A percentile compares a stretch with the other conserved stretches of the same genome.
phyloP scores from a whole-genome alignment of 2,888 invertebrate species.

The Platycheirus rosarum region DNA sequence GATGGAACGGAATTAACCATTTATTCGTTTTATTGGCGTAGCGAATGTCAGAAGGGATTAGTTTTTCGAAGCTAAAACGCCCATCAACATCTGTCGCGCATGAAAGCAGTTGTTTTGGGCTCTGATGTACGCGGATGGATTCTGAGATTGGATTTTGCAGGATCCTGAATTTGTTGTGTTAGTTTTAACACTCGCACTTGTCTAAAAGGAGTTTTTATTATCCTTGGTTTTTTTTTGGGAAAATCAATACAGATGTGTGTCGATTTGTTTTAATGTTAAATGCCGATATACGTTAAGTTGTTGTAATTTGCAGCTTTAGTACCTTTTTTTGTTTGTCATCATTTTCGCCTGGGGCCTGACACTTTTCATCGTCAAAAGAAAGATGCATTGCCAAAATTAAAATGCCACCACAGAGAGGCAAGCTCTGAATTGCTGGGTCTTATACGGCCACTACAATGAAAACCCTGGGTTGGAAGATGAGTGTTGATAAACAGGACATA shows the following conservation, averaged over 20 bases:
- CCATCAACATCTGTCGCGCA: slow-evolving; percentile 73
- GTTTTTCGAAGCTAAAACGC: slow-evolving; percentile 72
- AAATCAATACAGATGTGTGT: slow-evolving; percentile 62
- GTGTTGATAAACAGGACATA: too few relatives aligned
- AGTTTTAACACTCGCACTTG: slow-evolving; percentile 50
- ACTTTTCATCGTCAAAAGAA: too few relatives aligned
- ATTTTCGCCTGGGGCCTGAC: too few relatives aligned
- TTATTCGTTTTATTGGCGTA: slow-evolving; percentile 74
- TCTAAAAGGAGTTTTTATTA: slow-evolving; percentile 23
- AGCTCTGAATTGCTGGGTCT: too few relatives aligned
- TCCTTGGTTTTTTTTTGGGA: not conserved
- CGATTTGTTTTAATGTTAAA: slow-evolving; percentile 4
- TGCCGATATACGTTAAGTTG: not conserved
- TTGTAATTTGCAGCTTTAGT: too few relatives aligned
- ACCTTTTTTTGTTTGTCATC: too few relatives aligned
- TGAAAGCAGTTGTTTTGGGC: slow-evolving; percentile 46
- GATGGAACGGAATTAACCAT: slow-evolving; percentile 71
- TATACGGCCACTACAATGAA: too few relatives aligned
- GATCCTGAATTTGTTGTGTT: slow-evolving; percentile 56
- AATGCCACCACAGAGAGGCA: too few relatives aligned
- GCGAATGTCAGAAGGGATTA: slow-evolving; percentile 74
- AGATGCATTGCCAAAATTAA: too few relatives aligned
- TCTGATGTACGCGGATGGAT: slow-evolving; percentile 32
- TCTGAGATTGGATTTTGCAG: slow-evolving; percentile 52
- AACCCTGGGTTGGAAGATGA: too few relatives aligned